A percentile compares a stretch with the other conserved stretches of the same genome.
These are phyloP conservation scores for Halichoeres trimaculatus DNA, from an alignment of 2,113 vertebrate genomes.

Conservation along the genomic window DNA sequence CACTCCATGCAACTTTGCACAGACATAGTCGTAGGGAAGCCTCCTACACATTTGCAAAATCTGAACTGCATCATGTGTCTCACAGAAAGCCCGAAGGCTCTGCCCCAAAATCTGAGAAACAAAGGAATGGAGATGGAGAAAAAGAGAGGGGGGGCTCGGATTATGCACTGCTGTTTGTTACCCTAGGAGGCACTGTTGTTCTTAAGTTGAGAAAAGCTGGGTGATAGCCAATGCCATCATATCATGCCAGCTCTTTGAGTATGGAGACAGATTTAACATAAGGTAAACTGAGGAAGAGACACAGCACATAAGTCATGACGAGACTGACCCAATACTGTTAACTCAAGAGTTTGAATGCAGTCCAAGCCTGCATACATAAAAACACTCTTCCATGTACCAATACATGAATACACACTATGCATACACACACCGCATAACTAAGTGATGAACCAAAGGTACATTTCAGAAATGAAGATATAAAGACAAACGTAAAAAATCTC, in stretches of 20 bases:
- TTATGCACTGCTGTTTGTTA: constrained; percentile 47
- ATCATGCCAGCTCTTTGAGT: constrained; percentile 14
- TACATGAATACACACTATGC: too few relatives aligned
- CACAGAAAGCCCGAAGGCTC: constrained; percentile 28
- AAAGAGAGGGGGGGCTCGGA: constrained; percentile 15
- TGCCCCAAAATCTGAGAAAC: constrained; percentile 40
- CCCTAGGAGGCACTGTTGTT: constrained; percentile 74
- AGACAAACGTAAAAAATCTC: too few relatives aligned
- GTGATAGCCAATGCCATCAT: constrained; percentile 14
- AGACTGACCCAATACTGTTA: not conserved
- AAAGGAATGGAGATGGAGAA: constrained; percentile 14
- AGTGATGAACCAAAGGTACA: too few relatives aligned
- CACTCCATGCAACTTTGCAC: constrained; percentile 13
- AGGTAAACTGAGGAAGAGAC: constrained; percentile 9
- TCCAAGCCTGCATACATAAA: too few relatives aligned
- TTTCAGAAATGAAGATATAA: too few relatives aligned
- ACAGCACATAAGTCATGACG: not conserved
- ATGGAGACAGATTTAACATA: constrained; percentile 18
- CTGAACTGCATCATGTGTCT: constrained; percentile 51
- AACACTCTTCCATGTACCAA: too few relatives aligned
- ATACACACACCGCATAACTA: too few relatives aligned
- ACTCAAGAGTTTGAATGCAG: not conserved
- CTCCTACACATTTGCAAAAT: constrained; percentile 30
- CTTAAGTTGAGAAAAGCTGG: constrained; percentile 42
- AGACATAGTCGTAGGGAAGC: constrained; percentile 48